Evolutionary conservation across 2,113 vertebrate genomes (phyloP), one percentile per base, ranked within the genome.

Genomic region (Actenoides hombroni): DNA sequence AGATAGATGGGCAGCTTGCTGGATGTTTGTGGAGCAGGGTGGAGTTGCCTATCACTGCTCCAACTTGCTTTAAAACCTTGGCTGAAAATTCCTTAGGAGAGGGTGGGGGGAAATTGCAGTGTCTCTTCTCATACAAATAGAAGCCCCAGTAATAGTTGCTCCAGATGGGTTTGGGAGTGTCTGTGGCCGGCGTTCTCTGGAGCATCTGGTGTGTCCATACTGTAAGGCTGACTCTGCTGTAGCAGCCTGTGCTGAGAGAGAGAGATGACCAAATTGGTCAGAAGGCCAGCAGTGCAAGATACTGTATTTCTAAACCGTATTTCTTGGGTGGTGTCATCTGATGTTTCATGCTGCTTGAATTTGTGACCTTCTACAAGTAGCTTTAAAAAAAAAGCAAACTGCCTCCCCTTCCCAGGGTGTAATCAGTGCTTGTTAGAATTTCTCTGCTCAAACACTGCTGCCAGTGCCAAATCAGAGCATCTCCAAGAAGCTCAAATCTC

Each of bases 141-240:
- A 63, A 86, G 61, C 33, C 61, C 39, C n/a, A 35, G 69, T 59
- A 65, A 51, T 21, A 83, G 82, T 33, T 81, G 73, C 83, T 80
- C 83, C 77, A 90, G 77, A 73, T 64, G 86, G 39, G 26, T 79
- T 86, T 86, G 89, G 94, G 86, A 89, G 84, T 64, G 83, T 18
- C 93, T 51, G 75, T 61, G 83, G 37, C 64, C 49, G 31, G 25
- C 0, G 1, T 46, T 78, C 86, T 19, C 49, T 31, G 57, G 10
- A 59, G 48, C 81, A 53, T 84, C 69, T 71, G 75, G 21, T 59
- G 42, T 56, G 81, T 57, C 90, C 54, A 37, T 48, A 3, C 65
- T 28, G 42, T 40, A 4, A 25, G 24, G 57, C 63, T 21, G 29
- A 53, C 42, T 54, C 63, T 56, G 61, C 59, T 13, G 13, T 1